Conservation (phyloP, 2,888 invertebrate species). For the Eupithecia exiguata region DNA sequence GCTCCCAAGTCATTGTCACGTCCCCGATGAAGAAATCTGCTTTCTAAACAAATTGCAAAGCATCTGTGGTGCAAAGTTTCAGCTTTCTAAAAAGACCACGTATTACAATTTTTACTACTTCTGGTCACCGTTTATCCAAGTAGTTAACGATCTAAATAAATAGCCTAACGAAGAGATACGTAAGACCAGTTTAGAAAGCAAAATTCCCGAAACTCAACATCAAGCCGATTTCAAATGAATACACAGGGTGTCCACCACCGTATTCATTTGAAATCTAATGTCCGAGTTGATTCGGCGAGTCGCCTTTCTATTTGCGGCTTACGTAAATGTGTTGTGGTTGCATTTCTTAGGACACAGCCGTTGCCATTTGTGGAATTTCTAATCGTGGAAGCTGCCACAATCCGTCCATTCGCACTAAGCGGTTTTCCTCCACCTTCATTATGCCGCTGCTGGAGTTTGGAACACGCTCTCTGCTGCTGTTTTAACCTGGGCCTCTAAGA, state of each 20-base stretch:
- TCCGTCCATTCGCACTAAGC: no score
- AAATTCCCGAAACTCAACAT: no score
- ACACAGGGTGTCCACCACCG: no score
- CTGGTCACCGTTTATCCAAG: background rate
- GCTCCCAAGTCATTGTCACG: conserved; percentile 88
- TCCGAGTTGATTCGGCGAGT: background rate
- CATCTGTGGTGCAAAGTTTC: background rate
- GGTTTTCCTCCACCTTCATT: no score
- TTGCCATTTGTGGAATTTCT: background rate
- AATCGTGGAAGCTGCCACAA: background rate
- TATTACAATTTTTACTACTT: no score
- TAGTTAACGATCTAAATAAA: background rate
- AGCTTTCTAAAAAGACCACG: background rate
- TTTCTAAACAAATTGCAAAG: conserved; percentile 69
- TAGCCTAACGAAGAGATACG: background rate
- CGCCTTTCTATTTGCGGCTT: background rate
- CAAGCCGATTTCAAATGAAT: no score
- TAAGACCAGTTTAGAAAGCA: background rate
- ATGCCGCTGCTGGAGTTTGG: no score
- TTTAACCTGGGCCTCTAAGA: no score
- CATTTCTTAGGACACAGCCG: background rate
- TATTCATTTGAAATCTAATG: no score
- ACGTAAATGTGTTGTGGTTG: background rate
- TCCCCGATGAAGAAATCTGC: conserved; percentile 90
- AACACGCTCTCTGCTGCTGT: no score